Percentiles rank a stretch among this genome's conserved stretches.
These are phyloP conservation scores for Tringa solitaria DNA, from an alignment of 2,113 vertebrate genomes.

Conservation along the genomic window DNA sequence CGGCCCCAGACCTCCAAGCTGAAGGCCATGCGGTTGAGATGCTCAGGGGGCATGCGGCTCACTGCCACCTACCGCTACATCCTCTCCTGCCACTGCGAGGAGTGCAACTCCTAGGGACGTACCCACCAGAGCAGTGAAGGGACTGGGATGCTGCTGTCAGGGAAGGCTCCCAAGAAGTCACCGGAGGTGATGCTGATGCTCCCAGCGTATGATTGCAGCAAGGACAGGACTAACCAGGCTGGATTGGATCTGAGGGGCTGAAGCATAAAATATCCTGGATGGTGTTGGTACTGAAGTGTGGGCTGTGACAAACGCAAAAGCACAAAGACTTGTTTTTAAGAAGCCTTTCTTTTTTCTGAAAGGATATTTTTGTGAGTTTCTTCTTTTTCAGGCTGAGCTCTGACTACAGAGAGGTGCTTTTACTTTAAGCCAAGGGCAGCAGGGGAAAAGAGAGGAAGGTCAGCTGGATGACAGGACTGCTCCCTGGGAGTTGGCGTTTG, in stretches of 20 bases:
- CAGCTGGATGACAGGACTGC: background rate
- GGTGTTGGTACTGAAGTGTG: background rate
- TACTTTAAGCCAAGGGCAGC: background rate
- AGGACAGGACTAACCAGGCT: background rate
- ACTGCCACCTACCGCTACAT: slow-evolving; percentile 98
- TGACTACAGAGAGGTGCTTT: slow-evolving; percentile 15
- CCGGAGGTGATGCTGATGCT: background rate
- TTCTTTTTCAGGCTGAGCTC: slow-evolving; percentile 47
- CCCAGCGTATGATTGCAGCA: background rate
- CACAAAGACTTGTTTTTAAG: slow-evolving; percentile 18
- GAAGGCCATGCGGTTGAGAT: slow-evolving; percentile 92
- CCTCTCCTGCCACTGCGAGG: slow-evolving; percentile 94
- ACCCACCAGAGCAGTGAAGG: background rate
- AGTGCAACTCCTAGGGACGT: slow-evolving; percentile 84
- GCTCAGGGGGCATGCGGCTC: slow-evolving; percentile 88
- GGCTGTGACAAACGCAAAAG: background rate
- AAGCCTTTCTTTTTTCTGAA: slow-evolving; percentile 55
- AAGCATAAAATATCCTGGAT: background rate
- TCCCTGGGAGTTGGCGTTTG: background rate
- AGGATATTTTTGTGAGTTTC: slow-evolving; percentile 55
- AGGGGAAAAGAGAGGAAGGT: background rate
- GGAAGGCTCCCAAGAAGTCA: background rate
- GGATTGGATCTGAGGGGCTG: slow-evolving; percentile 18
- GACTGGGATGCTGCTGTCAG: background rate
- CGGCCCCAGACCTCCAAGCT: slow-evolving; percentile 96